Evolutionary conservation across 2,888 invertebrate species (phyloP), one percentile per base, ranked within the genome.

Genomic region (Cheilosia impressa): DNA sequence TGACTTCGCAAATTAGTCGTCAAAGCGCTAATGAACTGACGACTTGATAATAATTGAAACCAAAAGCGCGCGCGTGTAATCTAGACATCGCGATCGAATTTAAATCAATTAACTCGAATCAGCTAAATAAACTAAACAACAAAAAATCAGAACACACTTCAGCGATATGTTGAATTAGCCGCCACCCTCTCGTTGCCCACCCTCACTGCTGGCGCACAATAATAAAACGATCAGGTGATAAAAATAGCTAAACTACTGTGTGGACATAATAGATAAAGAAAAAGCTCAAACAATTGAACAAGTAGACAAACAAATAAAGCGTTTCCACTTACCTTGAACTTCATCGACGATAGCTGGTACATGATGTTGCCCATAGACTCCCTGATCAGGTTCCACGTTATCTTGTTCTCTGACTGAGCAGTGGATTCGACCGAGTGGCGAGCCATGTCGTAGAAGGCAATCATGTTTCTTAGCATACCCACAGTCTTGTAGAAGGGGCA

Each of bases 401-500:
- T 96, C 94, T 99, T 99, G 94, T 98, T 98, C 92, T 99, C 99
- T 72, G 97, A 97, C 93, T 99, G 98, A 71, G 99, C 97, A 38
- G 99, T 99, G 82, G 97, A 95, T 93, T 99, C 99, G 0, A 99
- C 98, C 0, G 98, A 97, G 92, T 99, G 98, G 66, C 97, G 95
- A 45, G 99, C 96, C 96, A 98, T 96, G 93, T 99, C 99, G 93
- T 99, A 99, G 93, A 99, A 98, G 69, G 97, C 94, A 90, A 99
- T 97, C 93, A 99, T 98, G 94, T 99, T 99, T 91, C 95, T 95
- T 91, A 99, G 93, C 99, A 99, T 99, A 89, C 98, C 99, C 79
- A 98, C 98, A 0, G 99, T 99, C 94, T 99, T 99, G 94, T 99
- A 99, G 94, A 99, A 99, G 88, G 99, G 99, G 91, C 99, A 99